Evolutionary conservation across 2,113 vertebrate species (phyloP).

Genomic region (Cathartes aura): DNA sequence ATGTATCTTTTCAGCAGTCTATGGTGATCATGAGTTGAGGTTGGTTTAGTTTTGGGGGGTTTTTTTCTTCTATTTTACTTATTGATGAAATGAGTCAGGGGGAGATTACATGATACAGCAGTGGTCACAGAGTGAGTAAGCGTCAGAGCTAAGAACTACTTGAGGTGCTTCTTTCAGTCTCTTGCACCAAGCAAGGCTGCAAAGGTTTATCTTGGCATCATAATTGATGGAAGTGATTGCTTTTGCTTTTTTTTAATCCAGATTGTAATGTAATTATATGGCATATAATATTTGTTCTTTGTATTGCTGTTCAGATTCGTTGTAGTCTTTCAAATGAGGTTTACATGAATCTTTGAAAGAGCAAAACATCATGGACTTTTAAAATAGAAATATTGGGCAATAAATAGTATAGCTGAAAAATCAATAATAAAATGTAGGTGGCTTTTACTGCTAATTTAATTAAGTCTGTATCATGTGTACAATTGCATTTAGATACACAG

Average conservation of each 20-base stretch:
- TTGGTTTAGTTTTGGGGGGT: neutral
- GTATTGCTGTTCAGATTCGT: neutral
- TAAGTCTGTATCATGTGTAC: constrained; percentile 46
- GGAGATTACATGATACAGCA: neutral
- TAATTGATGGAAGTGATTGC: neutral
- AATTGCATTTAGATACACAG: constrained; percentile 14
- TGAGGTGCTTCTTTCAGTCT: neutral
- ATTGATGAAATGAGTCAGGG: neutral
- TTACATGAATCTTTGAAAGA: neutral
- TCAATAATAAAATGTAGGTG: constrained; percentile 64
- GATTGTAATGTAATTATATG: neutral
- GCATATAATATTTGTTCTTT: neutral
- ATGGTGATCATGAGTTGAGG: neutral
- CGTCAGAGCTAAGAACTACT: neutral
- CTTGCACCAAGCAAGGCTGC: neutral
- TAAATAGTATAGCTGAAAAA: constrained; percentile 69
- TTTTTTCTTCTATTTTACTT: neutral
- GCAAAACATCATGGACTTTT: constrained; percentile 38
- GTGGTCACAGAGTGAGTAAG: neutral
- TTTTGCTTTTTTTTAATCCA: neutral
- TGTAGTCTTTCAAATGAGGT: neutral
- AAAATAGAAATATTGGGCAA: constrained; percentile 53
- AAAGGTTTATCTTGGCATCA: neutral
- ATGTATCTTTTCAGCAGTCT: neutral
- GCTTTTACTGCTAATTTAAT: constrained; percentile 69